Base-by-base conservation (phyloP, 2,113 vertebrate species). In the Oncorhynchus nerka region DNA sequence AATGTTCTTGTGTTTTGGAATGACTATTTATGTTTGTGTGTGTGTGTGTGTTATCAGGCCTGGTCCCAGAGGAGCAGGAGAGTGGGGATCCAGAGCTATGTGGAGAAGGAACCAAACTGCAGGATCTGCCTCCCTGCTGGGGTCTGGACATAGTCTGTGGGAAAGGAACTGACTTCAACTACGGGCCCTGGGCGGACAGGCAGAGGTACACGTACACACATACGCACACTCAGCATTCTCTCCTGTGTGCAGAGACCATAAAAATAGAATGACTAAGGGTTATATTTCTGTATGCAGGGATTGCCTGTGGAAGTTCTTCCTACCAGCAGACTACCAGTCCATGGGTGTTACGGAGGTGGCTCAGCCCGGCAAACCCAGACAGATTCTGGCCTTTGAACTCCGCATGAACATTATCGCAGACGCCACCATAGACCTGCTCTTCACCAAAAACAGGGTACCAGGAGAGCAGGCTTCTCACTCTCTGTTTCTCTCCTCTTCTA, bases 361-460 rank as follows among this genome's bases (percentile, higher is more conserved):
- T 61, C 91, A 95, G 81, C 95, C 97, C 34, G 97, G 97, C 74
- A 96, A 95, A 72, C 95, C 92, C 70, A 89, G 98, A 68, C 97
- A 99, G 88, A 99, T 98, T 75, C 97, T 97, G 80, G 98, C 98
- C 76, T 99, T 99, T 80, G 98, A 99, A 79, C 94, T 99, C 26
- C 92, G 98, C 70, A 99, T 99, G 97, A 99, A 99, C 93, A 99
- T 99, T 87, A 99, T 99, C 83, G 96, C 96, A 84, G 97, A 99
- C 83, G 97, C 98, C 79, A 99, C 97, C 73, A 98, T 99, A 80
- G 98, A 99, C 87, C 92, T 99, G 79, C 97, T 99, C 22, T 99
- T 99, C 82, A 99, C 97, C 84, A 99, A 99, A 92, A 99, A 99
- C 61, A 95, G 97, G 95, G 98, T 99, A 94, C 92, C 71, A 83